phyloP scores from a whole-genome alignment of 2,888 invertebrate species.

The Seira musarum region DNA sequence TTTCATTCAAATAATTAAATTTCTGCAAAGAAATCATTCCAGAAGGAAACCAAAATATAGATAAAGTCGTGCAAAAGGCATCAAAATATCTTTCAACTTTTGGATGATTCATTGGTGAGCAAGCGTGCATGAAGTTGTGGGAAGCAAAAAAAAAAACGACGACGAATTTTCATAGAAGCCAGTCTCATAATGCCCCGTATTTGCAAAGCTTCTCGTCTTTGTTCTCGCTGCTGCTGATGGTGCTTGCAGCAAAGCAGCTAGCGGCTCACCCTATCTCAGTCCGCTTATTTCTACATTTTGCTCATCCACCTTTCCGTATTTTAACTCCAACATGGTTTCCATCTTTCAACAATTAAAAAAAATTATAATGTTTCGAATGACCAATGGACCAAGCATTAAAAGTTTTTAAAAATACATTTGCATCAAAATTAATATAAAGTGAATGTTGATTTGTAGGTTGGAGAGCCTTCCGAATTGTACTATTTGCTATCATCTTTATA shows the following conservation, averaged over 20 bases:
- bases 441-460: constrained; percentile 60
- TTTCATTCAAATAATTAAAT: neutral
- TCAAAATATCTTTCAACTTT: neutral
- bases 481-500: constrained; percentile 61
- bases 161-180: constrained; percentile 38
- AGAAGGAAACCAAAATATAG: neutral
- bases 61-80: neutral
- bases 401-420: neutral
- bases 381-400: too few species aligned
- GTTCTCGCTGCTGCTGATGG: constrained; percentile 19
- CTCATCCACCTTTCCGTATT: neutral
- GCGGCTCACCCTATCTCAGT: neutral
- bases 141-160: constrained; percentile 10
- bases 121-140: constrained; percentile 20
- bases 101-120: constrained; percentile 42
- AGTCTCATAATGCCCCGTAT: constrained; percentile 45
- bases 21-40: too few species aligned
- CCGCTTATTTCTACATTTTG: neutral
- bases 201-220: constrained; percentile 18
- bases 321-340: neutral
- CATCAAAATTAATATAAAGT: neutral
- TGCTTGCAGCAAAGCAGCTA: neutral
- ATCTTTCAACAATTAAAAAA: neutral
- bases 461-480: constrained; percentile 59
- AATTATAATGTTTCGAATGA: neutral